Evolutionary conservation across 2,888 invertebrate genomes (phyloP), one percentile per base, ranked within the genome.

Genomic region (Ormia ochracea): DNA sequence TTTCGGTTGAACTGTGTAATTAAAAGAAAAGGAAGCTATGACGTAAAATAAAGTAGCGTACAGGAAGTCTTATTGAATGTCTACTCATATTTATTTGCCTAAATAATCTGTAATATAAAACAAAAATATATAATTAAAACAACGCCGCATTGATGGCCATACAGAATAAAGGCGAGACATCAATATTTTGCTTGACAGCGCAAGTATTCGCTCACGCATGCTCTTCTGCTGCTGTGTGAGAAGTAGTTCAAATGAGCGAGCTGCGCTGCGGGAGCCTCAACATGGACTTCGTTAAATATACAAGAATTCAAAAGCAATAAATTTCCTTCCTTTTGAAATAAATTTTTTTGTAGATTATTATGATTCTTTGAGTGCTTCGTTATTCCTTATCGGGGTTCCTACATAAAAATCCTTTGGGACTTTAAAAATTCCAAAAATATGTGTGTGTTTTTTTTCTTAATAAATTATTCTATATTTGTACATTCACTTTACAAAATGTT

Each of bases 181-280:
- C 14, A 54, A 43, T 10, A 38, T 28, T 65, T 45, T 33, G 28
- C 56, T 63, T 45, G 54, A 5, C 14, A 10, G 3, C 45, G 43
- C 59, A 72, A 36, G 36, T n/a, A n/a, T n/a, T n/a, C 45, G 52
- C 54, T 41, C 38, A 56, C 54, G 45, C 68, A 26, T 17, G 38
- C 56, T 21, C 10, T 58, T 61, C 36, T 50, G 23, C 36, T 65
- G 36, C 66, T 72, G 59, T 66, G 63, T 52, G 50, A 68, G 76
- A 75, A 78, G 68, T 59, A 50, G 75, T 69, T 38, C 76, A 76
- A 17, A 63, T 72, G 41, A n/a, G n/a, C n/a, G n/a, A n/a, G n/a
- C n/a, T n/a, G n/a, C n/a, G n/a, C n/a, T n/a, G n/a, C n/a, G n/a
- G n/a, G n/a, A n/a, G n/a, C n/a, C n/a, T n/a, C n/a, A n/a, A n/a